A percentile compares a stretch with the other conserved stretches of the same genome.
Conservation (phyloP, 2,797 vertebrate genomes). For the Danionella dracula region DNA sequence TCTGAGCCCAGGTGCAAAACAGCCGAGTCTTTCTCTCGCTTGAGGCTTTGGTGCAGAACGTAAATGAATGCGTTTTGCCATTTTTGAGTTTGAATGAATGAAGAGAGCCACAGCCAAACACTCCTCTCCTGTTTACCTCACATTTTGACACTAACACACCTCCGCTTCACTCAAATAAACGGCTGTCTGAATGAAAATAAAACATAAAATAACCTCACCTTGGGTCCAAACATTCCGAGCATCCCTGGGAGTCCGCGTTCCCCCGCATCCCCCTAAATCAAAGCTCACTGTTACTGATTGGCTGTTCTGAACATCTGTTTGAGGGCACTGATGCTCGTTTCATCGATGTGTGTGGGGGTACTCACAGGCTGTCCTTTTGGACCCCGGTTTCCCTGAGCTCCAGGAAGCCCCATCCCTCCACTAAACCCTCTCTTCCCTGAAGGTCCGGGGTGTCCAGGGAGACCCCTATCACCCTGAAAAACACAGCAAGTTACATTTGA, state of each 20-base stretch:
- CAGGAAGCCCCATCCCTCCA: conserved; percentile 85
- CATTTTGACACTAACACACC: neutral
- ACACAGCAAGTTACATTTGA: no score
- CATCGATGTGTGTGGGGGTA: conserved; percentile 27
- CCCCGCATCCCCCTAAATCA: conserved; percentile 82
- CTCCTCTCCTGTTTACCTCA: neutral
- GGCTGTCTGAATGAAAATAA: neutral
- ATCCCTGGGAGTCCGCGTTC: conserved; percentile 89
- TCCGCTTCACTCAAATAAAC: neutral
- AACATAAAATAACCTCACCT: no score
- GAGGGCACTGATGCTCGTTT: conserved; percentile 68
- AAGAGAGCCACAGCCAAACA: neutral
- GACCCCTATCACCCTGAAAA: conserved; percentile 81
- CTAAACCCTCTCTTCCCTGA: conserved; percentile 83
- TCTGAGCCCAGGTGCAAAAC: neutral
- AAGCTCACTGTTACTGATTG: neutral
- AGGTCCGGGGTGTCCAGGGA: conserved; percentile 80
- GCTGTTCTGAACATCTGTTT: neutral
- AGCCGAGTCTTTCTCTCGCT: no score
- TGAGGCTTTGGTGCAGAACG: neutral
- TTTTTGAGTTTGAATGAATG: conserved; percentile 5
- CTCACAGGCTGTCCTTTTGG: conserved; percentile 89
- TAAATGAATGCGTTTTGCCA: conserved; percentile 1
- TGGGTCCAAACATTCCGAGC: conserved; percentile 87
- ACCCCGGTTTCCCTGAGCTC: conserved; percentile 79